Evolutionary conservation across 2,888 invertebrate genomes (phyloP).

Genomic region (Caenorhabditis plicata): DNA sequence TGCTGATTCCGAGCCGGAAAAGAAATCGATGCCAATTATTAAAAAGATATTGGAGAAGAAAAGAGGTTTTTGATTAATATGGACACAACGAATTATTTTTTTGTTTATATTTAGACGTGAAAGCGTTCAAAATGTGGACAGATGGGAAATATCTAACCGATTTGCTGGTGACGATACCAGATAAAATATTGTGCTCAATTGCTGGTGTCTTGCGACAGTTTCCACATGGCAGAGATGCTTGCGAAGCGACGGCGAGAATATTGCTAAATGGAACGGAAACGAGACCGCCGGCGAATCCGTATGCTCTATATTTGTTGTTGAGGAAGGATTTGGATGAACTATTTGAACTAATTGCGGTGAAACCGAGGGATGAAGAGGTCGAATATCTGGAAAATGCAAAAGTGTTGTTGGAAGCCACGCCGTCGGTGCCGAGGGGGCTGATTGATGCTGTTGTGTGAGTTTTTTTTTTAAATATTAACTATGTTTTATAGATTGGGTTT

Average conservation of each 20-base stretch:
- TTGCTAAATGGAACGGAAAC: slow-evolving; percentile 31
- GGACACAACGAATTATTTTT: background rate
- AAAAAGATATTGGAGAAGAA: slow-evolving; percentile 31
- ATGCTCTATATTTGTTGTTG: slow-evolving; percentile 18
- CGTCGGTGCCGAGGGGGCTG: slow-evolving; percentile 17
- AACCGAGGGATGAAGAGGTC: slow-evolving; percentile 43
- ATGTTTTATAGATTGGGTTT: too few species aligned
- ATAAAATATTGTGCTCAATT: slow-evolving; percentile 15
- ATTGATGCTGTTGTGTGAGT: slow-evolving; percentile 9
- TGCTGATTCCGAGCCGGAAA: slow-evolving; percentile 33
- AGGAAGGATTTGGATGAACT: slow-evolving; percentile 28
- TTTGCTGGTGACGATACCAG: slow-evolving; percentile 26
- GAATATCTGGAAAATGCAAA: slow-evolving; percentile 22
- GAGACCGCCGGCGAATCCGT: slow-evolving; percentile 30
- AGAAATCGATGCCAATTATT: slow-evolving; percentile 17
- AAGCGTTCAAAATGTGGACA: slow-evolving; percentile 25
- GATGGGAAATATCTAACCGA: slow-evolving; percentile 13
- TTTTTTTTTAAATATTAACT: too few species aligned
- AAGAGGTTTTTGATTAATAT: slow-evolving; percentile 4
- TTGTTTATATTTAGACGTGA: slow-evolving; percentile 9
- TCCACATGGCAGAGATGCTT: slow-evolving; percentile 29
- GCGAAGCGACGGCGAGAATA: slow-evolving; percentile 23
- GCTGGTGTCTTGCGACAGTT: slow-evolving; percentile 8
- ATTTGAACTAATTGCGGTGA: slow-evolving; percentile 33
- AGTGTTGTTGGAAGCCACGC: slow-evolving; percentile 24